These are phyloP conservation scores for Dryomyza anilis DNA, from an alignment of 2,888 invertebrate species.

Conservation along the genomic window DNA sequence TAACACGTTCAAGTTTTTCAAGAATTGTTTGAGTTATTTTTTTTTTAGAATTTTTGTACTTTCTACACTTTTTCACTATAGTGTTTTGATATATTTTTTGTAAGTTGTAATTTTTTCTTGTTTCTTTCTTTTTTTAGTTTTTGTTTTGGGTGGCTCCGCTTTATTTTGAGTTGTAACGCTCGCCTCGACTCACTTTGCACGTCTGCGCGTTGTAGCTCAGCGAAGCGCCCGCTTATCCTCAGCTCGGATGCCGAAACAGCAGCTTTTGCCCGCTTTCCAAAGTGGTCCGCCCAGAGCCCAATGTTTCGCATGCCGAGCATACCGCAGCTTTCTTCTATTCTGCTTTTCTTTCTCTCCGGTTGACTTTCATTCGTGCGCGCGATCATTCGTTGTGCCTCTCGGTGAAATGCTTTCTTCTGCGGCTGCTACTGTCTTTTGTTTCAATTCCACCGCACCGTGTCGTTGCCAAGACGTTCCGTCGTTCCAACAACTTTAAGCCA, in stretches of 20 bases:
- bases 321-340: background rate
- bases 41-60: background rate
- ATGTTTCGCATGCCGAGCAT: background rate
- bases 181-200: constrained; percentile 56
- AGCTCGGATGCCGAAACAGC: background rate
- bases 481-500: background rate
- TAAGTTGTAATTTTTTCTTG: constrained; percentile 10
- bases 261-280: too few relatives aligned
- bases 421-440: background rate
- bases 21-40: background rate
- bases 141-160: constrained; percentile 11
- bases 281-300: too few relatives aligned
- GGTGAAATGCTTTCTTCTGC: background rate
- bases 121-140: background rate
- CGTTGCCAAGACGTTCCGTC: constrained; percentile 6
- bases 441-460: background rate
- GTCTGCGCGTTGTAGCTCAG: constrained; percentile 57
- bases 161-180: constrained; percentile 48
- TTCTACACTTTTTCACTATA: background rate
- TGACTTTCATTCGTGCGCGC: too few relatives aligned
- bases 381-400: background rate
- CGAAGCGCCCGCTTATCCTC: constrained; percentile 57
- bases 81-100: background rate
- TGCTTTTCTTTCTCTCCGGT: too few relatives aligned
- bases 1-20: too few relatives aligned